These are phyloP conservation scores for Lymantria monacha DNA, from an alignment of 2,888 invertebrate genomes.

Conservation along the genomic window DNA sequence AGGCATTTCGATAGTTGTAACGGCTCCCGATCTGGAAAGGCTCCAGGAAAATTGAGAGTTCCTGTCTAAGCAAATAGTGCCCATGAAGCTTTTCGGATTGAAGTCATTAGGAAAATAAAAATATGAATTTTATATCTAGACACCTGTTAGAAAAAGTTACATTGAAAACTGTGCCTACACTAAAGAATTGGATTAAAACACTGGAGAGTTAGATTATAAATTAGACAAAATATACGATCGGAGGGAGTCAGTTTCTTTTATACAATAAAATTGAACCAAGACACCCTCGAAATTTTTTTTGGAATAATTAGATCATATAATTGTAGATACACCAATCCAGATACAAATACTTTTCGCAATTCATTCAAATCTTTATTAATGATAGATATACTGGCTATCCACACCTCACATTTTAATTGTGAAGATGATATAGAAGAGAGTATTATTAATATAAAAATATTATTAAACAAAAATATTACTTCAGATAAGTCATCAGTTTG, in stretches of 20 bases:
- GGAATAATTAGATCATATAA: conserved; percentile 6
- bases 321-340: conserved; percentile 5
- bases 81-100: background rate
- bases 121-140: background rate
- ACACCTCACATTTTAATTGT: conserved; percentile 4
- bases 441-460: background rate
- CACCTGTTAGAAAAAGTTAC: background rate
- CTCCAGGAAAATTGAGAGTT: background rate
- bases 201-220: background rate
- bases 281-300: conserved; percentile 9
- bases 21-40: no score
- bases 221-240: background rate
- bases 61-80: background rate
- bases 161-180: background rate
- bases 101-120: background rate
- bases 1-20: conserved; percentile 6
- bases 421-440: background rate
- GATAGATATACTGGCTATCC: conserved; percentile 1
- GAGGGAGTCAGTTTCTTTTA: conserved; percentile 5
- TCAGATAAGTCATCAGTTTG: no score
- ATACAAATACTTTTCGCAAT: conserved; percentile 2
- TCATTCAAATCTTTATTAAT: conserved; percentile 6
- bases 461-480: no score
- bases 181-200: background rate
- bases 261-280: conserved; percentile 9